Evolutionary conservation across 2,888 invertebrate species (phyloP).

Genomic region (Apamea anceps): DNA sequence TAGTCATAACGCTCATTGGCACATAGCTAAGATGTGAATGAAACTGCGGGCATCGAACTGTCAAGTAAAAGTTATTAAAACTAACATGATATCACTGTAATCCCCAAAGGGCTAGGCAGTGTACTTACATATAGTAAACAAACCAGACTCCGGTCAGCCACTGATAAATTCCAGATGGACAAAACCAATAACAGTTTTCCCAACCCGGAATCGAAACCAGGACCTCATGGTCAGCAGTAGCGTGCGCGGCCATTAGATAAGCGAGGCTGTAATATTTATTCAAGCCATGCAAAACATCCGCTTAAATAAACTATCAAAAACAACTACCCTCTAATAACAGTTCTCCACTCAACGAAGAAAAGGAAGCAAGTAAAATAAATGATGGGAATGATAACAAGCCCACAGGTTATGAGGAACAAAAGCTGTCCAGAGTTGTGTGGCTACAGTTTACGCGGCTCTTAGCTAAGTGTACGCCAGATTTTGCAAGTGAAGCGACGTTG

Average conservation of each 20-base stretch:
- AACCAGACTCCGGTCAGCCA: too few species aligned
- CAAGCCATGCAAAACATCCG: neutral
- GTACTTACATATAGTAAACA: too few species aligned
- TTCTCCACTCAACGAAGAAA: neutral
- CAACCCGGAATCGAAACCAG: neutral
- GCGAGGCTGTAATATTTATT: too few species aligned
- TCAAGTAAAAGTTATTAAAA: too few species aligned
- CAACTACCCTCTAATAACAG: neutral
- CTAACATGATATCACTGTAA: too few species aligned
- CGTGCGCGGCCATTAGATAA: too few species aligned
- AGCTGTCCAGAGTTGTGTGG: conserved; percentile 31
- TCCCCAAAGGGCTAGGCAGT: too few species aligned
- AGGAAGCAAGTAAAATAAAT: conserved; percentile 14
- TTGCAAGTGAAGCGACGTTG: conserved; percentile 47
- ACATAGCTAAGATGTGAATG: too few species aligned
- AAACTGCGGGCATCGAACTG: too few species aligned
- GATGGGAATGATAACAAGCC: conserved; percentile 11
- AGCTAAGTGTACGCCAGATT: conserved; percentile 50
- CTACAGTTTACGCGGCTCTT: conserved; percentile 41
- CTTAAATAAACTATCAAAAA: neutral
- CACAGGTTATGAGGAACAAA: conserved; percentile 29
- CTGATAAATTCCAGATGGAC: too few species aligned
- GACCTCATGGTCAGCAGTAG: neutral
- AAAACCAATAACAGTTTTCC: neutral
- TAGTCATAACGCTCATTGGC: too few species aligned